Conservation (phyloP, 2,888 invertebrate genomes). For the Pseudoips prasinana region DNA sequence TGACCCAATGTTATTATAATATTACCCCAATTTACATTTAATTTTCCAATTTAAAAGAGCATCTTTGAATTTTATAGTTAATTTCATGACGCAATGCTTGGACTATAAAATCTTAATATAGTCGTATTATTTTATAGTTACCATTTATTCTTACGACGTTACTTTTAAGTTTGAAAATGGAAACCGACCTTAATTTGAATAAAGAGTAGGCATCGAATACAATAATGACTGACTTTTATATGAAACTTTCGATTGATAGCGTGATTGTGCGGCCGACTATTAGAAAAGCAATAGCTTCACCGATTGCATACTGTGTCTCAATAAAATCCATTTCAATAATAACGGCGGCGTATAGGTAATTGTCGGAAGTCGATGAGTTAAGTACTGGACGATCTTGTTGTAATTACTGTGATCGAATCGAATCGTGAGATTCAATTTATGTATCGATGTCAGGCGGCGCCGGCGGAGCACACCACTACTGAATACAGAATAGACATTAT, state of each 20-base stretch:
- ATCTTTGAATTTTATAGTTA: too few relatives aligned
- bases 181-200: conserved; percentile 20
- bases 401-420: conserved; percentile 63
- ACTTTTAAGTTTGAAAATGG: conserved; percentile 6
- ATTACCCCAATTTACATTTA: too few relatives aligned
- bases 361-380: conserved; percentile 63
- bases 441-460: conserved; percentile 63
- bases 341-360: conserved; percentile 50
- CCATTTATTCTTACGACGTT: conserved; percentile 7
- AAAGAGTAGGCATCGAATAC: conserved; percentile 24
- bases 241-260: conserved; percentile 33
- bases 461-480: conserved; percentile 23
- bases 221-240: conserved; percentile 32
- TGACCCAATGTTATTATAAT: too few relatives aligned
- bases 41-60: too few relatives aligned
- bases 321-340: conserved; percentile 60
- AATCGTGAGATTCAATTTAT: conserved; percentile 67
- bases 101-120: conserved; percentile 7
- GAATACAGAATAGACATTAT: conserved; percentile 38
- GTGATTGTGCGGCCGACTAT: conserved; percentile 34
- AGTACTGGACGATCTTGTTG: conserved; percentile 50
- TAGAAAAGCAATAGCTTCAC: conserved; percentile 42
- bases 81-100: too few relatives aligned
- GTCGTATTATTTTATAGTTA: conserved; percentile 13
- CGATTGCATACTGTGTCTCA: conserved; percentile 46